Evolutionary conservation across 2,888 invertebrate genomes (phyloP), one percentile per base, ranked within the genome.

Genomic region (Physocephala rufipes): DNA sequence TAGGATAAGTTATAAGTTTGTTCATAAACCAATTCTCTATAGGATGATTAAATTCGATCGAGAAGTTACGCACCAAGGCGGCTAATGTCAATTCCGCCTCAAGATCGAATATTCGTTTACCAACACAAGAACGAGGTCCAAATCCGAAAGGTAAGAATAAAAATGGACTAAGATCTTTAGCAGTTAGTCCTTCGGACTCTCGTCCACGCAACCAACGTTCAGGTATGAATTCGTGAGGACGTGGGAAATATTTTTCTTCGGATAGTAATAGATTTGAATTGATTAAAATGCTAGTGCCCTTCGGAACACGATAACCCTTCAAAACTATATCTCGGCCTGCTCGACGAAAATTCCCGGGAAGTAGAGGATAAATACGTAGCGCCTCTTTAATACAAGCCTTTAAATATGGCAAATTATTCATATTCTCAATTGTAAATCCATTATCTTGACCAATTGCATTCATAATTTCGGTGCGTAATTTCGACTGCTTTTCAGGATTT

Each of bases 201-300:
- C 93, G 92, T 0, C 93, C 92, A 76, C 76, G 74, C 12, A 89
- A 76, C 95, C 95, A 95, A 59, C 95, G 86, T 81, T 95, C 94
- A 0, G 95, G 95, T 58, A 91, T 82, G 79, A 90, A 95, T 70
- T 90, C 87, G 0, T 87, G 79, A 7, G 92, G 87, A n/a, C 88
- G 86, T 0, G 89, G 87, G 78, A 91, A 93, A 76, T 92, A 89
- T 68, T 89, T 85, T 16, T 91, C 91, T 79, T 88, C 88, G 76
- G 89, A 87, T 15, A 82, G 78, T 13, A 84, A 89, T 19, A 90
- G 88, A 79, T 91, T 90, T 76, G 93, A 91, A 73, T 92, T 92
- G 81, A 94, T 91, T 58, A 94, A 87, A 0, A 94, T 90, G 80
- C 93, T 91, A 0, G 92, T 90, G 67, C 88, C 88, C 81, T 89